phyloP scores from a whole-genome alignment of 2,888 invertebrate genomes.

The Brenthis hecate region DNA sequence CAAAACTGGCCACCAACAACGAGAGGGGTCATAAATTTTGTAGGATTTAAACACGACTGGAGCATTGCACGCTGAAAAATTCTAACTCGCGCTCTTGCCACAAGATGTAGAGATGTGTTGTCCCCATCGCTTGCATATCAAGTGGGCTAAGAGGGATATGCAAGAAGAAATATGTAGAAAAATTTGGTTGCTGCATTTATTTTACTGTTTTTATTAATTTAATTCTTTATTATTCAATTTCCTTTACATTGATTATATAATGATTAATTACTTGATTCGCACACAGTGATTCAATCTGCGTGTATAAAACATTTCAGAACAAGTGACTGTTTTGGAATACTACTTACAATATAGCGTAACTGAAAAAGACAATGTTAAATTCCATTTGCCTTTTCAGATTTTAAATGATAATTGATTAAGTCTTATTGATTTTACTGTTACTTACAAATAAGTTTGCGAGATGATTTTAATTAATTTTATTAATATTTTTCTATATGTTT shows the following conservation, averaged over 20 bases:
- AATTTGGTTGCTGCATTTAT: constrained; percentile 13
- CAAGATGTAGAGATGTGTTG: constrained; percentile 45
- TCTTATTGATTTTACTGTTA: no score
- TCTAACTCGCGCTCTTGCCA: constrained; percentile 59
- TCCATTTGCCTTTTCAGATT: no score
- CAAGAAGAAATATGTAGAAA: constrained; percentile 27
- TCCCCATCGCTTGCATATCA: constrained; percentile 42
- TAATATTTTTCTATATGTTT: no score
- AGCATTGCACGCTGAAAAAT: constrained; percentile 74
- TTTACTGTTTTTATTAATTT: not conserved
- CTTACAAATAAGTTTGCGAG: no score
- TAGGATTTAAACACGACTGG: constrained; percentile 72
- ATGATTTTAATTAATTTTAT: no score
- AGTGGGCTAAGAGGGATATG: constrained; percentile 31
- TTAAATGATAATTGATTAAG: no score
- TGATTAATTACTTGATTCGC: not conserved
- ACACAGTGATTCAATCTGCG: no score
- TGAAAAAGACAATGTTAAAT: no score
- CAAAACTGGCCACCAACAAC: constrained; percentile 65
- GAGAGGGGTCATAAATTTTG: constrained; percentile 71
- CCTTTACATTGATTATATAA: not conserved
- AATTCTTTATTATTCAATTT: not conserved
- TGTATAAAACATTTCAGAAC: no score
- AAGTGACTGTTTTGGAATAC: no score
- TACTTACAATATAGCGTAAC: no score